Evolutionary conservation across 2,888 invertebrate species (phyloP).

Genomic region (Drosophila nr. fundita): DNA sequence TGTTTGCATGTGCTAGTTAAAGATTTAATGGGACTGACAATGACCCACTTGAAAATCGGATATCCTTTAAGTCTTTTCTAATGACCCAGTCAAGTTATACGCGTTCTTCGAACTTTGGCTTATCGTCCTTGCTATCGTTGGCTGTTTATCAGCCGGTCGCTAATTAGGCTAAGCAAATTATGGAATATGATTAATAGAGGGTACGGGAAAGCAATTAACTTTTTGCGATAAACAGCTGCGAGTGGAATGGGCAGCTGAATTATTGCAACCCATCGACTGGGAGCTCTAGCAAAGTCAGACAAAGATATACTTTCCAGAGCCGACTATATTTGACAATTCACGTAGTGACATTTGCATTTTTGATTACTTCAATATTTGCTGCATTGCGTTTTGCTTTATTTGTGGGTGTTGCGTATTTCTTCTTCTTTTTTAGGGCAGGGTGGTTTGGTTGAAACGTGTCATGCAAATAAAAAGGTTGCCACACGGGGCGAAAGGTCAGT

Average conservation of each 20-base stretch:
- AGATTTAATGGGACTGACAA: not conserved
- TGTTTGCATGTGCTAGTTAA: not conserved
- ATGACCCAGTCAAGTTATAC: constrained; percentile 17
- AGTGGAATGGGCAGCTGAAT: constrained; percentile 42
- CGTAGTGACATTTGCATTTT: constrained; percentile 73
- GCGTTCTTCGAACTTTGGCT: constrained; percentile 14
- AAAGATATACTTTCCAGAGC: not conserved
- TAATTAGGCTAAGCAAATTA: constrained; percentile 78
- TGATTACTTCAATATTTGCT: constrained; percentile 70
- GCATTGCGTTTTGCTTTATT: constrained; percentile 50
- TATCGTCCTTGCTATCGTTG: constrained; percentile 20
- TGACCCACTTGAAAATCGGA: constrained; percentile 9
- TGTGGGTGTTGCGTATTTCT: constrained; percentile 29
- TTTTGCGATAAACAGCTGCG: constrained; percentile 63
- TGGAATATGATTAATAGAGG: constrained; percentile 73
- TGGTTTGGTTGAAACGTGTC: constrained; percentile 59
- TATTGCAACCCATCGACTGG: constrained; percentile 32
- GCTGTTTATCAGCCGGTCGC: constrained; percentile 28
- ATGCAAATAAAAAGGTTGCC: constrained; percentile 60
- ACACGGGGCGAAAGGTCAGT: constrained; percentile 53
- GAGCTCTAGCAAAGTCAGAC: not conserved
- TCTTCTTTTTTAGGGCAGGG: constrained; percentile 9
- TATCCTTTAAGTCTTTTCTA: constrained; percentile 6
- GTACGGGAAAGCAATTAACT: constrained; percentile 72
- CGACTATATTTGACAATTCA: constrained; percentile 56